Evolutionary conservation across 1,140 invertebrate genomes (phyloP).

Genomic region (Oncopodura yosiiana): DNA sequence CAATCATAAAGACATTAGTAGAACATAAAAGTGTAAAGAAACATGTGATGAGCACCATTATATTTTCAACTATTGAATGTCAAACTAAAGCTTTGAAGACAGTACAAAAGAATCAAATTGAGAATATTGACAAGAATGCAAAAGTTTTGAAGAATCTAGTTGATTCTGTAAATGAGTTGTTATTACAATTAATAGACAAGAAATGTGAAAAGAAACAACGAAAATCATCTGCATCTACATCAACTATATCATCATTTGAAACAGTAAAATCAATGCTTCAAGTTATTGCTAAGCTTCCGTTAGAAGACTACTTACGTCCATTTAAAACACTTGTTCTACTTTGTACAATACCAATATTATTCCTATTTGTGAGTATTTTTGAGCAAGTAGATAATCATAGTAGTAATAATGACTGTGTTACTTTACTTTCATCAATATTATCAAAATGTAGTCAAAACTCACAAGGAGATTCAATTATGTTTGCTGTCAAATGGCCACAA

Average conservation of each 20-base stretch:
- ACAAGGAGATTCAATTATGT: constrained; percentile 22
- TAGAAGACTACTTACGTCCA: constrained; percentile 7
- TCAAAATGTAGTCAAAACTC: constrained; percentile 4
- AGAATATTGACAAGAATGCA: too few species aligned
- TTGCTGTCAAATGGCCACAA: constrained; percentile 18
- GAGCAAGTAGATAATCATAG: neutral
- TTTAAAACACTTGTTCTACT: neutral
- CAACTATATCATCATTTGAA: constrained; percentile 16
- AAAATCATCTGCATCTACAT: too few species aligned
- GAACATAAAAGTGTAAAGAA: neutral
- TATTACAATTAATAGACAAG: too few species aligned
- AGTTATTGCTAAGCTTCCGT: neutral
- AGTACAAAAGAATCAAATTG: neutral
- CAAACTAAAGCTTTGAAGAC: too few species aligned
- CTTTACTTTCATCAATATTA: constrained; percentile 9
- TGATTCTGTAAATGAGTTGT: neutral
- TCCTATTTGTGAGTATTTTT: neutral
- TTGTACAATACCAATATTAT: neutral
- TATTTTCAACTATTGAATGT: too few species aligned
- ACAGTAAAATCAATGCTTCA: constrained; percentile 1
- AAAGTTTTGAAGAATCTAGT: too few species aligned
- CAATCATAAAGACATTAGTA: constrained; percentile 1
- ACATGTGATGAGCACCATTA: neutral
- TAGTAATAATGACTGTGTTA: too few species aligned
- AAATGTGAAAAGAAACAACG: neutral